phyloP scores from a whole-genome alignment of 2,888 invertebrate species.

The Archips crataeganus region DNA sequence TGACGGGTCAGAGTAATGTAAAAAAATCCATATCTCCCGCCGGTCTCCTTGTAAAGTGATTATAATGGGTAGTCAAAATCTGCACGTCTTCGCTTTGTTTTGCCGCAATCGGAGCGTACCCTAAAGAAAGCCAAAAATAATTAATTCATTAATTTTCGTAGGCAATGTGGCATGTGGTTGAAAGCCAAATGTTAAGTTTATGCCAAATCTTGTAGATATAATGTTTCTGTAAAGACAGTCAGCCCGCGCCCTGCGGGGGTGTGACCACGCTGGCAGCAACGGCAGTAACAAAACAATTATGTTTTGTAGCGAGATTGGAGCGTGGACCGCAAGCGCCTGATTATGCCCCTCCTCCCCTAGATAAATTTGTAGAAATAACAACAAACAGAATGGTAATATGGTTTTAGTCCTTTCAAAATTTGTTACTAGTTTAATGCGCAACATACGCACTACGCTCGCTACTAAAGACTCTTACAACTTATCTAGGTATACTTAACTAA shows the following conservation, averaged over 20 bases:
- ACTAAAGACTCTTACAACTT: too few species aligned
- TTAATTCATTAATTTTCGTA: too few species aligned
- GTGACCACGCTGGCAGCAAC: slow-evolving; percentile 46
- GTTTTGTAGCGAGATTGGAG: slow-evolving; percentile 66
- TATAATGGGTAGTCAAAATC: too few species aligned
- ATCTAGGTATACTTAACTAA: too few species aligned
- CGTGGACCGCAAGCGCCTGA: slow-evolving; percentile 59
- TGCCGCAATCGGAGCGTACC: too few species aligned
- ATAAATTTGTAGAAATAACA: slow-evolving; percentile 44
- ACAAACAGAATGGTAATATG: slow-evolving; percentile 42
- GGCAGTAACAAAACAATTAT: slow-evolving; percentile 62
- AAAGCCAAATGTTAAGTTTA: not conserved
- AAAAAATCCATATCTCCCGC: too few species aligned
- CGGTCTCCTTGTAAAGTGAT: too few species aligned
- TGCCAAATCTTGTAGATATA: not conserved
- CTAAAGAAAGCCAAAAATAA: too few species aligned
- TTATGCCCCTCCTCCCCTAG: slow-evolving; percentile 66
- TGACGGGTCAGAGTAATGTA: too few species aligned
- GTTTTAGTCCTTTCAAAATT: not conserved
- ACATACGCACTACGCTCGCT: too few species aligned
- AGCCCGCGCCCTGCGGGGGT: slow-evolving; percentile 31
- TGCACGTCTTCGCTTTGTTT: too few species aligned
- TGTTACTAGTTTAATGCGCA: too few species aligned
- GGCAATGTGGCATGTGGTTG: not conserved
- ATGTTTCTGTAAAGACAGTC: slow-evolving; percentile 17